Percentiles rank a stretch among this genome's conserved stretches.
phyloP scores from a whole-genome alignment of 2,888 invertebrate species.

The Sinopyrophorus schimmeli region DNA sequence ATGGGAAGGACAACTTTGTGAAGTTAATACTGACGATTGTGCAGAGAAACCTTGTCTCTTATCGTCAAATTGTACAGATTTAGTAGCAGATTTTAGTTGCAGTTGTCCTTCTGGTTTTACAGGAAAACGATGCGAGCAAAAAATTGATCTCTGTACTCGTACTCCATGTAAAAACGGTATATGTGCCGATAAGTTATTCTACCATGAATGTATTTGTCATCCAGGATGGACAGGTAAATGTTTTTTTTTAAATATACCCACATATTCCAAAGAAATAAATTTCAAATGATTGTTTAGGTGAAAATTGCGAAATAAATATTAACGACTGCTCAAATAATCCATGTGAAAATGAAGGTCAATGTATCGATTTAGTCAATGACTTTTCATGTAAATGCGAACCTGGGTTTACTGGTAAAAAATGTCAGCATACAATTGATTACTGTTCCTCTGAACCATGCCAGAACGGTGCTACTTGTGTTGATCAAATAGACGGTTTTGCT shows the following conservation, averaged over 20 bases:
- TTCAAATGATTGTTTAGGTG: conserved; percentile 50
- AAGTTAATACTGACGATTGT: conserved; percentile 91
- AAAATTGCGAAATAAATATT: conserved; percentile 85
- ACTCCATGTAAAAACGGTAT: conserved; percentile 93
- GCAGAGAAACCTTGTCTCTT: conserved; percentile 89
- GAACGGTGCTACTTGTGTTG: conserved; percentile 86
- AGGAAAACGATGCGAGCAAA: conserved; percentile 94
- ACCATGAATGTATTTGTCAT: conserved; percentile 86
- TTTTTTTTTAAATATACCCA: background rate
- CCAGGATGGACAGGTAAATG: conserved; percentile 81
- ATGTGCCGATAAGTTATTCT: conserved; percentile 87
- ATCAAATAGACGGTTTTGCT: conserved; percentile 85
- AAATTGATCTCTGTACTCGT: conserved; percentile 88
- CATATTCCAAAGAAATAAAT: background rate
- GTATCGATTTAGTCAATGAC: conserved; percentile 83
- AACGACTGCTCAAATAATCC: conserved; percentile 89
- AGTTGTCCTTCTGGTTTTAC: conserved; percentile 92
- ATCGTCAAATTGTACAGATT: conserved; percentile 90
- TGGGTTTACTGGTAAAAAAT: conserved; percentile 91
- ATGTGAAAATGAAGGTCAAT: conserved; percentile 91
- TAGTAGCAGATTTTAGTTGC: conserved; percentile 93
- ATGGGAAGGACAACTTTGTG: conserved; percentile 96
- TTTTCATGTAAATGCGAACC: conserved; percentile 88
- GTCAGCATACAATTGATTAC: conserved; percentile 92
- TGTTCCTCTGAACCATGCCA: conserved; percentile 89